A percentile compares a stretch with the other conserved stretches of the same genome.
Conservation (phyloP, 2,797 vertebrate species). For the Clarias fuscus region DNA sequence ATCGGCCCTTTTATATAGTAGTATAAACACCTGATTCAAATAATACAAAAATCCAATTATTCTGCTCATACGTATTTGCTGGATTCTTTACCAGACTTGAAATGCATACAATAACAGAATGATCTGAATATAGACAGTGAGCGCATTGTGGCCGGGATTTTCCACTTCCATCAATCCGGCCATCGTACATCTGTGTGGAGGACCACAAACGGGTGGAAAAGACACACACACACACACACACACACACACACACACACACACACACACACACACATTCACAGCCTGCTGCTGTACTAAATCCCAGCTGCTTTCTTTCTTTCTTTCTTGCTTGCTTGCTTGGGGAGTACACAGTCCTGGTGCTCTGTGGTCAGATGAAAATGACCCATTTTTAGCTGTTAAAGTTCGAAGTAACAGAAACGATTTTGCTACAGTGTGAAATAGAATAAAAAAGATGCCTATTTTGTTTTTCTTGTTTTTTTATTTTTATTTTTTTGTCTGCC, state of each 20-base stretch:
- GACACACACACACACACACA: conserved; percentile 32
- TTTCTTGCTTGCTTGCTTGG: neutral
- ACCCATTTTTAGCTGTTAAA: neutral
- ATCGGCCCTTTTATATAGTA: neutral
- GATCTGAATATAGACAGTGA: conserved; percentile 44
- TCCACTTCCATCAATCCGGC: conserved; percentile 37
- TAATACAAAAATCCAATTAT: neutral
- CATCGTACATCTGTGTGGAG: conserved; percentile 43
- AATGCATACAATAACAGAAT: conserved; percentile 28
- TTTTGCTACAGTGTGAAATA: neutral
- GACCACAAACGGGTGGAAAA: conserved; percentile 16
- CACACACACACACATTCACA: conserved; percentile 20
- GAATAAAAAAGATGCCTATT: neutral
- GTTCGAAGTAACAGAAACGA: too few relatives aligned
- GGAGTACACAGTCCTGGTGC: neutral
- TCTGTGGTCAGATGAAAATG: neutral
- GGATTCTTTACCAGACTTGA: conserved; percentile 18
- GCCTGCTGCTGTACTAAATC: conserved; percentile 22
- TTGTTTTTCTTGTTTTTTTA: neutral
- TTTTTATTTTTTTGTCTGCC: neutral
- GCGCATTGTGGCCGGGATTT: conserved; percentile 48
- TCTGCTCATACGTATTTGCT: neutral
- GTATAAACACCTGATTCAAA: neutral
- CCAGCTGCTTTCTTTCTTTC: conserved; percentile 27
- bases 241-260: conserved; percentile 27